phyloP scores from a whole-genome alignment of 2,797 vertebrate genomes.

The Chaunax sp. region DNA sequence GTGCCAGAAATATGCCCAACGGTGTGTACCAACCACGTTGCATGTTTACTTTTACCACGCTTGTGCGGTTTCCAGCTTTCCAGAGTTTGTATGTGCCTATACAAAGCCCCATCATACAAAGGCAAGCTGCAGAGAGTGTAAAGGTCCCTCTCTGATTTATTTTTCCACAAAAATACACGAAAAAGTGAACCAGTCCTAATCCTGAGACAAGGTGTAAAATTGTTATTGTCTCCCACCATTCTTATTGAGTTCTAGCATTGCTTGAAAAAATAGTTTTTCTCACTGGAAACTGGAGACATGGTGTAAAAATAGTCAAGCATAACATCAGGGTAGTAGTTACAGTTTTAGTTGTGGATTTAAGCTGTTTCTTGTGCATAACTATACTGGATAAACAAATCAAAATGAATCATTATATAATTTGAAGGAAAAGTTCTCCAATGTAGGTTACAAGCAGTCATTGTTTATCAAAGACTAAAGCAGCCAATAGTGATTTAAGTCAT shows the following conservation, averaged over 20 bases:
- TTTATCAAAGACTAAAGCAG: background rate
- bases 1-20: constrained; percentile 60
- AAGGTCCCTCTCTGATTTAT: constrained; percentile 36
- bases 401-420: background rate
- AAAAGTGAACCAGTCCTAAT: constrained; percentile 33
- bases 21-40: constrained; percentile 55
- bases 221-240: constrained; percentile 49
- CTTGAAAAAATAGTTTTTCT: constrained; percentile 6
- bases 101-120: constrained; percentile 30
- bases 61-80: constrained; percentile 1
- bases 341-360: constrained; percentile 8
- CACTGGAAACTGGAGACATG: constrained; percentile 28
- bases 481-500: too few species aligned
- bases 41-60: constrained; percentile 45
- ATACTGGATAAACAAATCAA: constrained; percentile 2
- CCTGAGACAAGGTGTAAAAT: constrained; percentile 57
- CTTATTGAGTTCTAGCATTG: constrained; percentile 19
- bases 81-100: constrained; percentile 40
- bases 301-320: constrained; percentile 35
- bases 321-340: constrained; percentile 31
- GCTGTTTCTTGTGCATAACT: constrained; percentile 2
- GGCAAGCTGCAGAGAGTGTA: constrained; percentile 30
- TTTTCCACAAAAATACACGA: constrained; percentile 44
- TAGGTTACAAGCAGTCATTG: background rate
- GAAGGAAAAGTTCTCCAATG: too few species aligned